These are phyloP conservation scores for Taenaris catops DNA, from an alignment of 2,888 invertebrate species.

Conservation along the genomic window DNA sequence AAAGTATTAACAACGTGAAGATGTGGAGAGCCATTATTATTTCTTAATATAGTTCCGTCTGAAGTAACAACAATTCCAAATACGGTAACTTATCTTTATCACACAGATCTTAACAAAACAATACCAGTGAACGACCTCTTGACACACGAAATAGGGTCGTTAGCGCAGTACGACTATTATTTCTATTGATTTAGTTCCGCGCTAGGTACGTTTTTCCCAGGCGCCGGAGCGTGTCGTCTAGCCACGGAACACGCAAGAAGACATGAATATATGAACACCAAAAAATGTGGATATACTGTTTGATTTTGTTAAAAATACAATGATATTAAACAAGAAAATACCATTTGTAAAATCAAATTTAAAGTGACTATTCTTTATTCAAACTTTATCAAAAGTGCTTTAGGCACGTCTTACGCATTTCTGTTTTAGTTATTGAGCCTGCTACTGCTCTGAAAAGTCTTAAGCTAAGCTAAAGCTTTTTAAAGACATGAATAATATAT, in stretches of 20 bases:
- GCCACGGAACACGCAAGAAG: conserved; percentile 16
- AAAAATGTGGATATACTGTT: conserved; percentile 2
- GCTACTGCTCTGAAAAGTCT: no score
- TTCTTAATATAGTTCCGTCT: not conserved
- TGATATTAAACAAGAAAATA: no score
- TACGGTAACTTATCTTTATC: conserved; percentile 5
- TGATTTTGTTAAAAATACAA: no score
- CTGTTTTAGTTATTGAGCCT: no score
- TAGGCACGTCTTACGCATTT: no score
- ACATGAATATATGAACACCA: conserved; percentile 13
- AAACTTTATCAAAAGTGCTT: no score
- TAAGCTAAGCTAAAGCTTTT: no score
- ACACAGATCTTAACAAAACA: conserved; percentile 22
- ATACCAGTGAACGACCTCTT: conserved; percentile 36
- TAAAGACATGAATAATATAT: no score
- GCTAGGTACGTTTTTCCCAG: conserved; percentile 65
- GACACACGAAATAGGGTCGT: conserved; percentile 33
- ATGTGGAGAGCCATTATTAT: conserved; percentile 3
- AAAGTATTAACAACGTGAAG: no score
- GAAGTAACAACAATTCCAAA: conserved; percentile 2
- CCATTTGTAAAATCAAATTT: no score
- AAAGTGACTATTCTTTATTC: no score
- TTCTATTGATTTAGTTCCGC: conserved; percentile 34
- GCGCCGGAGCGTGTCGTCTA: conserved; percentile 57
- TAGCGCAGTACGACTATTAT: conserved; percentile 28